Base-by-base conservation (phyloP, 2,888 invertebrate genomes). In the Apodemia duryi region DNA sequence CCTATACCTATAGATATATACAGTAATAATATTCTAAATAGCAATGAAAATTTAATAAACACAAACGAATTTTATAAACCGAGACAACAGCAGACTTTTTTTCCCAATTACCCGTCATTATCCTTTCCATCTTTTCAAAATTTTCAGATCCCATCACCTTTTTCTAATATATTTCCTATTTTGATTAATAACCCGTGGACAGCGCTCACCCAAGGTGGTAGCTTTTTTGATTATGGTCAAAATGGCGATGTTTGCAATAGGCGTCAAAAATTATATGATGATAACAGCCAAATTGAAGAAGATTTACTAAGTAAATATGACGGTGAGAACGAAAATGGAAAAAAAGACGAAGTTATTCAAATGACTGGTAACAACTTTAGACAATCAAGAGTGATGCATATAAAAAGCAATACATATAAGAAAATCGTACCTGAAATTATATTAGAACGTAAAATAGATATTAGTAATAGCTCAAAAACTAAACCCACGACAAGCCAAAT, bases 181-280 rank as follows among this genome's bases (percentile, higher is more conserved):
- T 76, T 93, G 9, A 89, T 94, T 43, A 93, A 90, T 78, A 93
- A 94, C 74, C 94, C 94, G 0, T 76, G 94, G 11, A 74, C 93
- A 7, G 90, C 88, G 66, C 83, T 93, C 63, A 78, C 85, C 65
- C 85, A 84, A 69, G 87, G 92, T 46, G 93, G 93, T 61, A 92
- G 93, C 69, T 87, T 94, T 73, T 74, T 94, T 61, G 93, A 94
- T 78, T 93, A 93, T 70, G 94, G 94, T 1, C 94, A 93, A 72
- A 85, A 75, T 62, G 93, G 93, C 52, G 93, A 94, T 72, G 84
- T 92, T 28, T 93, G 93, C 71, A 84, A 75, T 65, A 82, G 85
- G 70, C 84, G 80, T 71, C 85, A 83, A 71, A 90, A 88, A 74
- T 77, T 84, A 60, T 67, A 52, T 21, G 71, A 73, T 13, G 69